Evolutionary conservation across 92 coral and sea anemone genomes (phyloP).

Genomic region (Parazoanthus swiftii): DNA sequence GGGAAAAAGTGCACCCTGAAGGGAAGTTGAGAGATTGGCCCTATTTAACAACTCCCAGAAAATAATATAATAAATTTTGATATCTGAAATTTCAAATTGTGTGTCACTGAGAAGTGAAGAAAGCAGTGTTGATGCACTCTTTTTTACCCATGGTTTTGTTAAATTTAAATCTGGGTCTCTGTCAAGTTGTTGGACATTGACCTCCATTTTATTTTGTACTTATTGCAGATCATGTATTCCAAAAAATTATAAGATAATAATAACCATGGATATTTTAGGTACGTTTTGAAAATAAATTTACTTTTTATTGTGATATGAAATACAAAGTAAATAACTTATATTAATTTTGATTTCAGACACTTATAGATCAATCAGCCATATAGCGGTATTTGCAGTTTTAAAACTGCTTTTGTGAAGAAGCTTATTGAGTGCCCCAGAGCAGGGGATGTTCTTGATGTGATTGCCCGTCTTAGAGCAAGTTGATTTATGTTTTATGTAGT

Average conservation of each 20-base stretch:
- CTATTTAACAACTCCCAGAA: too few relatives aligned
- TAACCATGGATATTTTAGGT: neutral
- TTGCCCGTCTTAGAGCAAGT: too few relatives aligned
- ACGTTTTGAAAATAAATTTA: neutral
- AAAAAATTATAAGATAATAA: neutral
- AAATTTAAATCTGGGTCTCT: neutral
- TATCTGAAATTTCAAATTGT: neutral
- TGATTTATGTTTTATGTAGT: too few relatives aligned
- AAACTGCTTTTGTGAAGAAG: neutral
- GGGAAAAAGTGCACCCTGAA: too few relatives aligned
- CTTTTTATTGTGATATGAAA: neutral
- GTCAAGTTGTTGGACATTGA: neutral
- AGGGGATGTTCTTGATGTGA: neutral
- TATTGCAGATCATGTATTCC: neutral
- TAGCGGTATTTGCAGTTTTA: neutral
- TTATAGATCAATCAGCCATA: too few relatives aligned
- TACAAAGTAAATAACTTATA: neutral
- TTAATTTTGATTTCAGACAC: too few relatives aligned
- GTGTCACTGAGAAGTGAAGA: slow-evolving; percentile 6
- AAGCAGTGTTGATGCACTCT: slow-evolving; percentile 16
- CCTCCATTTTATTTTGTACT: neutral
- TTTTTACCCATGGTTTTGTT: neutral
- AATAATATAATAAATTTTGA: too few relatives aligned
- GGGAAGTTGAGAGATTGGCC: too few relatives aligned
- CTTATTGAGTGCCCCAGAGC: neutral